Base-by-base conservation (phyloP, 2,888 invertebrate species). In the Liodrosophila aerea region DNA sequence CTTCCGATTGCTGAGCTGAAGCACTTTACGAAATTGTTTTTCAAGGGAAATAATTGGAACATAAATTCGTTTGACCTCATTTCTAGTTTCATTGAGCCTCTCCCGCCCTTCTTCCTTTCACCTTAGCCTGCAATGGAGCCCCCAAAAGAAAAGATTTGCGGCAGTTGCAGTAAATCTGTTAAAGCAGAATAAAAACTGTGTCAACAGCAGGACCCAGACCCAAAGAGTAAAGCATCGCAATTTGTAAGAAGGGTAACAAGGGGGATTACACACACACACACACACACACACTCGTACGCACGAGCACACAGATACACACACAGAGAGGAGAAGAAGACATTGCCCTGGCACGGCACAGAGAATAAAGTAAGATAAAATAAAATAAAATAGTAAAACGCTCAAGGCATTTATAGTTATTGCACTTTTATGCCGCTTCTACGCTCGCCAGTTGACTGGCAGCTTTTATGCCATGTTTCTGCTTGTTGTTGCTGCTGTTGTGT, bases 401-500 rank as follows among this genome's bases (percentile, higher is more conserved):
- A 16, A 27, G 66, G 66, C 73, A 66, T 74, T 73, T 74, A 60
- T 63, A 63, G 62, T 71, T 74, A 57, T 65, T 62, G 49, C 47
- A 49, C 68, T 62, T 56, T 66, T 72, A 61, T 67, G 61, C 68
- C 36, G 46, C 30, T 37, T 15, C 52, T 36, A 12, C 18, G 22
- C 18, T 58, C 27, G 31, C 37, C 37, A 53, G 69, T 50, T 64
- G 59, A 64, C 61, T 67, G 43, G 16, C 47, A 49, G 39, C 27
- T 46, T 54, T 54, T 46, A 53, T 69, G 52, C 9, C 53, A 31
- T 47, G 37, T 50, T 3, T 4, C 37, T 16, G 36, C 15, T 36
- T 39, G 39, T 18, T 39, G 18, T 18, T 15, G 2, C 7, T 36
- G 40, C 43, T 61, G 37, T 40, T 56, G 39, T 39, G 51, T 44